A percentile compares a stretch with the other conserved stretches of the same genome.
phyloP scores from a whole-genome alignment of 2,113 vertebrate genomes.

The Albula goreensis region DNA sequence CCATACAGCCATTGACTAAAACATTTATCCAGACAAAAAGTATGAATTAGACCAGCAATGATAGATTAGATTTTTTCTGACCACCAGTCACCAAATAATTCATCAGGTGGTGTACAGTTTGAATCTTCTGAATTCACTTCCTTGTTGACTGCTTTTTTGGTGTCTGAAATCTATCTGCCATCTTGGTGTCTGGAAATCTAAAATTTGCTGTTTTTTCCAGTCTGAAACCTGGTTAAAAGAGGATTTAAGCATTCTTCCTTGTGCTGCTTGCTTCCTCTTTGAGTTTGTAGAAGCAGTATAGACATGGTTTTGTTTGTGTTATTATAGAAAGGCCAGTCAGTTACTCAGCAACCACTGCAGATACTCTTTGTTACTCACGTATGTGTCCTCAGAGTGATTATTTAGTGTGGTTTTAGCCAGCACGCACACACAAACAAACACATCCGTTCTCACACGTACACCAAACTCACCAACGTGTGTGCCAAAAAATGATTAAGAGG shows the following conservation, averaged over 20 bases:
- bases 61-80: background rate
- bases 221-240: background rate
- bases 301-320: too few relatives aligned
- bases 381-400: background rate
- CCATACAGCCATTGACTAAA: background rate
- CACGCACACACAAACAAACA: background rate
- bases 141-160: background rate
- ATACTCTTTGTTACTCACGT: too few relatives aligned
- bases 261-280: too few relatives aligned
- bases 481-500: too few relatives aligned
- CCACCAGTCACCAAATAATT: background rate
- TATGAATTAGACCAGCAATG: background rate
- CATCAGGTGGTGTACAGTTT: background rate
- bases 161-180: background rate
- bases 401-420: background rate
- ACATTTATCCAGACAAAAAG: background rate
- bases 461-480: too few relatives aligned
- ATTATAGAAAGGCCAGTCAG: too few relatives aligned
- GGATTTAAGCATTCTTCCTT: too few relatives aligned
- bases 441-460: too few relatives aligned
- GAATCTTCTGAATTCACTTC: background rate
- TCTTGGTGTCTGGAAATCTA: background rate
- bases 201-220: background rate
- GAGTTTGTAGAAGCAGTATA: too few relatives aligned
- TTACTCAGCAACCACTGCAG: too few relatives aligned